Percentiles rank a stretch among this genome's conserved stretches.
Conservation (phyloP, 2,113 vertebrate species). For the Megaceryle maxima region DNA sequence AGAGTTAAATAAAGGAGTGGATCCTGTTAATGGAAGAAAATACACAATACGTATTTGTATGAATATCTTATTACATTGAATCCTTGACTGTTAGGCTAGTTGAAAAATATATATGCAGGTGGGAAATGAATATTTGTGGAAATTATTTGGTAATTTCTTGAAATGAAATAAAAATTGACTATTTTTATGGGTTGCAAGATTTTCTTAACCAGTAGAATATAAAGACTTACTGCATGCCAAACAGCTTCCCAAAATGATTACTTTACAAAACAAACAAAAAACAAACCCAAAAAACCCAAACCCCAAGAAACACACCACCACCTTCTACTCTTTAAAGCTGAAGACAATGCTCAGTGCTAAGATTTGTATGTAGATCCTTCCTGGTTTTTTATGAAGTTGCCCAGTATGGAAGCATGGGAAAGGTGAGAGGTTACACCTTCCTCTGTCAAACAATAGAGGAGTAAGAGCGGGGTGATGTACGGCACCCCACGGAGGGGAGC, state of each 20-base stretch:
- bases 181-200: conserved; percentile 44
- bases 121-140: neutral
- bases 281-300: neutral
- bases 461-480: fast-evolving
- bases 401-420: fast-evolving
- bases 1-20: conserved; percentile 57
- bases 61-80: conserved; percentile 7
- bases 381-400: neutral
- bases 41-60: conserved; percentile 49
- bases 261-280: neutral
- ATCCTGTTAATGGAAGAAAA: conserved; percentile 53
- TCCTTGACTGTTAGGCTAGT: conserved; percentile 48
- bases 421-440: neutral
- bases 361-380: neutral
- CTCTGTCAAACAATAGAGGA: neutral
- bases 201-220: conserved; percentile 23
- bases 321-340: neutral
- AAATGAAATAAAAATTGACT: conserved; percentile 45
- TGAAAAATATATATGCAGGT: conserved; percentile 47
- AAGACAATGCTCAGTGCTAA: neutral
- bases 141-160: conserved; percentile 42
- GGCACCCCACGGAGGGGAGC: fast-evolving
- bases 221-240: neutral
- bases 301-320: neutral
- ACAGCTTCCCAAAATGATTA: neutral